Evolutionary conservation across 1,140 invertebrate species (phyloP).

Genomic region (Leucophenga varia): DNA sequence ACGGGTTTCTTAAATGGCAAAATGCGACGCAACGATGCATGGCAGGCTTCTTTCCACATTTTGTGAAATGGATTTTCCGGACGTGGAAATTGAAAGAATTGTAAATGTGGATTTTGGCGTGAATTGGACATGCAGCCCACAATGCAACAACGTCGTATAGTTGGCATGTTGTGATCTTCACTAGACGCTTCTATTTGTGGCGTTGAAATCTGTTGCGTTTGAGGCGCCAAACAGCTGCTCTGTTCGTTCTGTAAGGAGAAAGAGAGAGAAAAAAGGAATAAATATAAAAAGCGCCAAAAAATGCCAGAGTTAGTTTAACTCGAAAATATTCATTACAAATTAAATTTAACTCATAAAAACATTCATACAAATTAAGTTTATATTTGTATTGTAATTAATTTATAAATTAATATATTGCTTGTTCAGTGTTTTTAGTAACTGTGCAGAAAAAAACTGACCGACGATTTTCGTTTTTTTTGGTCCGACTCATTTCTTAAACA

Average conservation of each 20-base stretch:
- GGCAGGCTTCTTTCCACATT: constrained; percentile 49
- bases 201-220: constrained; percentile 39
- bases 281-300: constrained; percentile 15
- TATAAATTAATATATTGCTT: too few relatives aligned
- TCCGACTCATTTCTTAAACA: too few relatives aligned
- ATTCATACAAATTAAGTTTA: too few relatives aligned
- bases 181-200: constrained; percentile 34
- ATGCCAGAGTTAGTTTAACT: too few relatives aligned
- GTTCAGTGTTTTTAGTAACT: too few relatives aligned
- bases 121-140: constrained; percentile 50
- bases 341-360: too few relatives aligned
- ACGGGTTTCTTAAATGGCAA: constrained; percentile 49
- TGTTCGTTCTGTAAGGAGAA: too few relatives aligned
- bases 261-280: constrained; percentile 23
- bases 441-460: too few relatives aligned
- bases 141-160: constrained; percentile 50
- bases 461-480: too few relatives aligned
- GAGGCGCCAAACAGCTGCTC: constrained; percentile 32
- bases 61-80: constrained; percentile 49
- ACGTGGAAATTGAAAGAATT: constrained; percentile 50
- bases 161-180: constrained; percentile 40
- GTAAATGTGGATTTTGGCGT: constrained; percentile 43
- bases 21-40: constrained; percentile 43
- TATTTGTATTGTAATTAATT: too few relatives aligned
- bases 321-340: too few relatives aligned